Evolutionary conservation across 2,888 invertebrate genomes (phyloP).

Genomic region (Macrosiphum euphorbiae): DNA sequence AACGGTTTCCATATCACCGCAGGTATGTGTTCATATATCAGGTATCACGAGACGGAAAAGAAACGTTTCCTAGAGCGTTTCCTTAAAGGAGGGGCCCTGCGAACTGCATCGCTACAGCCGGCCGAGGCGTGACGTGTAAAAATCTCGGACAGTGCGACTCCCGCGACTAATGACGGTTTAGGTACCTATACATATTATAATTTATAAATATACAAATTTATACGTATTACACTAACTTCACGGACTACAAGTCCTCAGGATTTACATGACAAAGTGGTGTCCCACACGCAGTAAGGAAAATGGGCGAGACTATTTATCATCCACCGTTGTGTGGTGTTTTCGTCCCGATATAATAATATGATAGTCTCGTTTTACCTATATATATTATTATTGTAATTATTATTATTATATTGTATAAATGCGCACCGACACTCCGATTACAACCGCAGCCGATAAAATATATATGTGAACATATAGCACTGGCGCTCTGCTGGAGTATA

Average conservation of each 20-base stretch:
- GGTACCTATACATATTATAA: neutral
- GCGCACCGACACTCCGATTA: neutral
- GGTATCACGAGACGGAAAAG: neutral
- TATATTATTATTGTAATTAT: neutral
- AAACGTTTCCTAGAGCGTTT: neutral
- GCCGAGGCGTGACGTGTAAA: neutral
- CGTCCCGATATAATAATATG: neutral
- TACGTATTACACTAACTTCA: neutral
- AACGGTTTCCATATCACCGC: conserved; percentile 28
- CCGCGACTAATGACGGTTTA: neutral
- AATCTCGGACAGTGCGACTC: neutral
- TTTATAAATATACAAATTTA: neutral
- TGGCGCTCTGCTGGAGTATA: neutral
- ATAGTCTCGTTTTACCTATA: neutral
- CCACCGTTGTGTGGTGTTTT: neutral
- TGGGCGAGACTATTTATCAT: conserved; percentile 39
- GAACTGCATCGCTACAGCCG: neutral
- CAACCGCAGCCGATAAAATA: neutral
- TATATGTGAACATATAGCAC: neutral
- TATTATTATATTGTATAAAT: conserved; percentile 7
- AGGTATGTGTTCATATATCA: neutral
- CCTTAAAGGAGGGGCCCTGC: neutral
- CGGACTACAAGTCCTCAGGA: neutral
- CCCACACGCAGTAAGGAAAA: conserved; percentile 2
- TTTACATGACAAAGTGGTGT: conserved; percentile 44